Percentiles rank a stretch among this genome's conserved stretches.
These are phyloP conservation scores for Pterostichus madidus DNA, from an alignment of 2,888 invertebrate species.

Conservation along the genomic window DNA sequence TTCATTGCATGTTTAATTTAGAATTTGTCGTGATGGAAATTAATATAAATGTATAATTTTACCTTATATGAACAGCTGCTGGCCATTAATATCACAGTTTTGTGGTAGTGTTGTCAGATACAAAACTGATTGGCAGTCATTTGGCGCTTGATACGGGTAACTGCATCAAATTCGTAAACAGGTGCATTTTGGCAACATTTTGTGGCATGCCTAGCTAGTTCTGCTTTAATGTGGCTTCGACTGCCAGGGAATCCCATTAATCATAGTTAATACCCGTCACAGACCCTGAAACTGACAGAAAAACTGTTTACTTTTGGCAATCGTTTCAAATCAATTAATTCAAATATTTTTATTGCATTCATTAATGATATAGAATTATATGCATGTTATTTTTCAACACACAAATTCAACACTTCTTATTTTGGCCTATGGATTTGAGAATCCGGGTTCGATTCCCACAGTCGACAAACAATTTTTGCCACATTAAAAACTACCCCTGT, in stretches of 20 bases:
- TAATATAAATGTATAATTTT: slow-evolving; percentile 12
- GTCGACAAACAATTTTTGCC: too few relatives aligned
- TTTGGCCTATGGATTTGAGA: too few relatives aligned
- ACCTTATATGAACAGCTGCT: slow-evolving; percentile 23
- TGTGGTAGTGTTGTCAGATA: background rate
- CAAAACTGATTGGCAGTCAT: slow-evolving; percentile 36
- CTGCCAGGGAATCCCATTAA: slow-evolving; percentile 61
- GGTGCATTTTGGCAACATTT: slow-evolving; percentile 61
- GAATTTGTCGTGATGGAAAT: background rate
- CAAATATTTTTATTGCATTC: slow-evolving; percentile 7
- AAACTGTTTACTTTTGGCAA: slow-evolving; percentile 17
- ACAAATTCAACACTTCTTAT: too few relatives aligned
- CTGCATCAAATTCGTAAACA: slow-evolving; percentile 60
- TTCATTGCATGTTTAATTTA: slow-evolving; percentile 1
- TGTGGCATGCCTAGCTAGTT: slow-evolving; percentile 23
- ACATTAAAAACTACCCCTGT: too few relatives aligned
- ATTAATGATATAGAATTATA: background rate
- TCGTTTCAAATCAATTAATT: slow-evolving; percentile 1
- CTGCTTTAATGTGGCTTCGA: slow-evolving; percentile 36
- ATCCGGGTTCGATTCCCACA: too few relatives aligned
- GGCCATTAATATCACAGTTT: slow-evolving; percentile 11
- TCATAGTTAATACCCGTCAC: slow-evolving; percentile 45
- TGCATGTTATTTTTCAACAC: background rate
- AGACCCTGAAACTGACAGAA: slow-evolving; percentile 38
- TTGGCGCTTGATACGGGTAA: slow-evolving; percentile 45